A percentile compares a stretch with the other conserved stretches of the same genome.
These are phyloP conservation scores for Pentalonia nigronervosa DNA, from an alignment of 1,140 invertebrate genomes.

Conservation along the genomic window DNA sequence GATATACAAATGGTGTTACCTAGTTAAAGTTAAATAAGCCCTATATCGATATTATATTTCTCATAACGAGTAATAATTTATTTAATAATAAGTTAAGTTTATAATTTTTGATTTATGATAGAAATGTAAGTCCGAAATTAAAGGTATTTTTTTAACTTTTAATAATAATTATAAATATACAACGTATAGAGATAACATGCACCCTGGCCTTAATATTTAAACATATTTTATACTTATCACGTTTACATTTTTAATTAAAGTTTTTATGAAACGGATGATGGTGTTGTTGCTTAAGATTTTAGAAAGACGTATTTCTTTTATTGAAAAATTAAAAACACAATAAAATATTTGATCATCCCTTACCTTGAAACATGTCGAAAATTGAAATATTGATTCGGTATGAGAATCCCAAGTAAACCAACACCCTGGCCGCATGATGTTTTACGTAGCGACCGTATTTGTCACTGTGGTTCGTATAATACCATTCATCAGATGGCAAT, in stretches of 20 bases:
- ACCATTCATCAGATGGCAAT: slow-evolving; percentile 78
- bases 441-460: slow-evolving; percentile 77
- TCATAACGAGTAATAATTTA: background rate
- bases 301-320: background rate
- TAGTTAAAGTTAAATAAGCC: too few species aligned
- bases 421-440: slow-evolving; percentile 74
- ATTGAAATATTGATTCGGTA: slow-evolving; percentile 66
- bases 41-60: background rate
- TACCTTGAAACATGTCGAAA: slow-evolving; percentile 65
- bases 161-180: background rate
- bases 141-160: background rate
- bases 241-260: background rate
- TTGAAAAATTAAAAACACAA: background rate
- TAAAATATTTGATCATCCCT: background rate
- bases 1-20: background rate
- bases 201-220: background rate
- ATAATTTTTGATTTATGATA: background rate
- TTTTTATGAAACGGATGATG: background rate
- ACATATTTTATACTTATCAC: background rate
- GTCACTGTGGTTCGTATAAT: slow-evolving; percentile 78
- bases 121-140: background rate
- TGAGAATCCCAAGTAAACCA: slow-evolving; percentile 69
- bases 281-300: background rate
- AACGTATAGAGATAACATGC: background rate
- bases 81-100: background rate